A percentile compares a stretch with the other conserved stretches of the same genome.
Conservation (phyloP, 2,113 vertebrate genomes). For the Silurus meridionalis region DNA sequence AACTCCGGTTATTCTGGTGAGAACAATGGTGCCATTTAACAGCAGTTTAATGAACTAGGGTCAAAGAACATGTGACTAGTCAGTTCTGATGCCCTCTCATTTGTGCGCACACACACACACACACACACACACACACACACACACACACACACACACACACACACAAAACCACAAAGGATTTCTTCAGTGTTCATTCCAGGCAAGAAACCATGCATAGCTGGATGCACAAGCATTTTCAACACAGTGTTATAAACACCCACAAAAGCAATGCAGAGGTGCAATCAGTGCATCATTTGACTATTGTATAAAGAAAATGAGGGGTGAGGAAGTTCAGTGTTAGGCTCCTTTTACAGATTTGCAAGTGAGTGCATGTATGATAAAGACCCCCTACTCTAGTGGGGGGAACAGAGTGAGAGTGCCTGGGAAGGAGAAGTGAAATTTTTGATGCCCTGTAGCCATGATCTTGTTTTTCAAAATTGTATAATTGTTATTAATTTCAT, state of each 20-base stretch:
- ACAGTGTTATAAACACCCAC: neutral
- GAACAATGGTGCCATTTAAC: conserved; percentile 55
- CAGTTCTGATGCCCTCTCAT: conserved; percentile 9
- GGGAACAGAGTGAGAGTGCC: conserved; percentile 7
- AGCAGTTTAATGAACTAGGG: conserved; percentile 33
- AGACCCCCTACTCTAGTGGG: conserved; percentile 1
- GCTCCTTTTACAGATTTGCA: neutral
- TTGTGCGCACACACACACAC: conserved; percentile 11
- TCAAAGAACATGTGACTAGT: conserved; percentile 19
- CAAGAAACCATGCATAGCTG: conserved; percentile 30
- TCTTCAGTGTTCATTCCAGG: neutral
- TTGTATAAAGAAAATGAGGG: neutral
- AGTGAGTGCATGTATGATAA: conserved; percentile 21
- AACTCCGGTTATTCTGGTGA: conserved; percentile 28
- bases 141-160: conserved; percentile 17
- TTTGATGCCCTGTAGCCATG: neutral
- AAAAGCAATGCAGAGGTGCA: neutral
- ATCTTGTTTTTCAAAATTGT: neutral
- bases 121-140: conserved; percentile 7
- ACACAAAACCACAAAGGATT: conserved; percentile 21
- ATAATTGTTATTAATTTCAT: neutral
- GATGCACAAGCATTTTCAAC: neutral
- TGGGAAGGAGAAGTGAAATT: conserved; percentile 37
- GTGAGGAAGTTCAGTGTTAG: neutral
- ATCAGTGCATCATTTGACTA: neutral